These are phyloP conservation scores for Camelus dromedarius DNA, from an alignment of 2,113 vertebrate genomes.

Conservation along the genomic window DNA sequence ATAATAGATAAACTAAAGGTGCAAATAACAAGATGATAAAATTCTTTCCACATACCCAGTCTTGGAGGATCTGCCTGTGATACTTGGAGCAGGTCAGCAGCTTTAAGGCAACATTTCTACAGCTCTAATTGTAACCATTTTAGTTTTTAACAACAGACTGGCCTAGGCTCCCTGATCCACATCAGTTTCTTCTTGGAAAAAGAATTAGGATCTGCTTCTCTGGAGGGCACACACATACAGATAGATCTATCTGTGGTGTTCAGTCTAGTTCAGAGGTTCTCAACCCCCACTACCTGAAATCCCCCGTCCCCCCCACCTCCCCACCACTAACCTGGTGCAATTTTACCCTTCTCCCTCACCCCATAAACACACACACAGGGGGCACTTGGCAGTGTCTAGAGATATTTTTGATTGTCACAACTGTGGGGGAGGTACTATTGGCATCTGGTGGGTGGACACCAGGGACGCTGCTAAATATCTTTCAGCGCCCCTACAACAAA, in stretches of 20 bases:
- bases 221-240: not conserved
- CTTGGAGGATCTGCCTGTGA: conserved; percentile 54
- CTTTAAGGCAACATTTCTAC: conserved; percentile 48
- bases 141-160: conserved; percentile 15
- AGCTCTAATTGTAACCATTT: conserved; percentile 48
- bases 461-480: not conserved
- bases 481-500: not conserved
- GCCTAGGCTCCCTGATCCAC: not conserved
- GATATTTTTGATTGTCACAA: not conserved
- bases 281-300: not conserved
- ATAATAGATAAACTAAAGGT: conserved; percentile 72
- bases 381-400: not conserved
- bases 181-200: conserved; percentile 19
- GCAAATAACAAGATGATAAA: conserved; percentile 68
- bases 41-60: conserved; percentile 60
- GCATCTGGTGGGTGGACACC: not conserved
- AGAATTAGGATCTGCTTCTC: not conserved
- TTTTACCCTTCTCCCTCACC: not conserved
- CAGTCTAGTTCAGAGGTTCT: not conserved
- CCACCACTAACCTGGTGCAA: not conserved
- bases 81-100: conserved; percentile 52
- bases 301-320: rapidly evolving
- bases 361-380: not conserved
- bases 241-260: not conserved
- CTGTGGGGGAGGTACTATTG: not conserved